Base-by-base conservation (phyloP, 2,113 vertebrate species). In the Apeltes quadracus region DNA sequence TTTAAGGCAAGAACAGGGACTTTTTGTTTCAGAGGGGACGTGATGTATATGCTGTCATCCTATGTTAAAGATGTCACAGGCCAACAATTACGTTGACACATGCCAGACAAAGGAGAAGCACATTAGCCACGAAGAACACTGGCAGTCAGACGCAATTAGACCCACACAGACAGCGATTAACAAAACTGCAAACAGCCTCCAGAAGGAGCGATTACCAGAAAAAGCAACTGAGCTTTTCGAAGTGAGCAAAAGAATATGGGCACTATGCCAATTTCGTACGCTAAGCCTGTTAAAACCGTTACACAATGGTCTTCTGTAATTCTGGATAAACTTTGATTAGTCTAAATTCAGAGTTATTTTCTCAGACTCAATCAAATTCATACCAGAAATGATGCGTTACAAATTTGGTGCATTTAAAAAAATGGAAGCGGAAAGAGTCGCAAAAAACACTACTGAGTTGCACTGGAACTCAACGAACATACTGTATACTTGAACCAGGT, bases 381-480 rank as follows among this genome's bases (percentile, higher is more conserved):
- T n/a, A n/a, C 16, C 1, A 15, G n/a, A 58, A 63, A 18, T 27
- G 2, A 11, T 59, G 27, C 10, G 5, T 46, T 29, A 20, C 53
- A 48, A 34, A 48, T 27, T 54, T 4, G 16, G n/a, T 20, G 48
- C 44, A 14, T 46, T 36, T 25, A 9, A 65, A 38, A 48, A 29
- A 70, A n/a, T 12, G 29, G 2, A 59, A 7, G 32, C 57, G 43
- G n/a, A n/a, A 50, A 25, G 18, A 15, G 8, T 65, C 16, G 13
- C 8, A 15, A 50, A 48, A 48, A 3, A n/a, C 46, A 48, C 6
- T n/a, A 48, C n/a, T 48, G n/a, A 12, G 48, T 51, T 51, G 48
- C 22, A 13, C 12, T 51, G 48, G 48, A 50, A 61, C 16, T 63
- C 57, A 54, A 71, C 71, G 56, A 74, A 72, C 66, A 51, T 64